Evolutionary conservation across 2,797 vertebrate species (phyloP).

Genomic region (Bryconaethiops microstoma): DNA sequence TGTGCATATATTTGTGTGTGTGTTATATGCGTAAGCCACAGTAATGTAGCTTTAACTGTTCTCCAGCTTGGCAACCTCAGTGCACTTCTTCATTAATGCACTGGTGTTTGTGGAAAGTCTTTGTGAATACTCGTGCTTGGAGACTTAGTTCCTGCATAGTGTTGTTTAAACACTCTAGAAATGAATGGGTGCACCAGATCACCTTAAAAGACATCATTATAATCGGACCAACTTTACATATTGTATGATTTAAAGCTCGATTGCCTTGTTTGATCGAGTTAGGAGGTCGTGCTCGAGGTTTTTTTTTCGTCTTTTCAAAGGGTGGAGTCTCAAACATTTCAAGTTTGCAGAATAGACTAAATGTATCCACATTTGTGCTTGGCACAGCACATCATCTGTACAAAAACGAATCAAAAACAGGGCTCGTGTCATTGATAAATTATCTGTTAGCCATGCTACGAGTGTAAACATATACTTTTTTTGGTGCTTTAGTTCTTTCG

Average conservation of each 20-base stretch:
- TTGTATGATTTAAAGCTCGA: neutral
- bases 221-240: too few species aligned
- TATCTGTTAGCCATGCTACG: too few species aligned
- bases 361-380: too few species aligned
- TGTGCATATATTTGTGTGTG: too few species aligned
- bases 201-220: neutral
- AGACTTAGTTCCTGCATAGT: neutral
- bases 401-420: neutral
- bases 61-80: neutral
- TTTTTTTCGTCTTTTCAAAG: neutral
- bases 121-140: neutral
- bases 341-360: neutral
- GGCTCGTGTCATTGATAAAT: too few species aligned
- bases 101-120: conserved; percentile 21
- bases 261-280: neutral
- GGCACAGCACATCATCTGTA: neutral
- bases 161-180: neutral
- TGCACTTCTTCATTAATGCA: neutral
- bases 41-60: neutral
- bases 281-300: neutral
- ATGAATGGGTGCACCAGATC: neutral
- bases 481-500: neutral
- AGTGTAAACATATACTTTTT: neutral
- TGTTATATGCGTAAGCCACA: neutral
- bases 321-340: neutral